Percentiles rank a stretch among this genome's conserved stretches.
Conservation (phyloP, 2,113 vertebrate species). For the Riparia riparia region DNA sequence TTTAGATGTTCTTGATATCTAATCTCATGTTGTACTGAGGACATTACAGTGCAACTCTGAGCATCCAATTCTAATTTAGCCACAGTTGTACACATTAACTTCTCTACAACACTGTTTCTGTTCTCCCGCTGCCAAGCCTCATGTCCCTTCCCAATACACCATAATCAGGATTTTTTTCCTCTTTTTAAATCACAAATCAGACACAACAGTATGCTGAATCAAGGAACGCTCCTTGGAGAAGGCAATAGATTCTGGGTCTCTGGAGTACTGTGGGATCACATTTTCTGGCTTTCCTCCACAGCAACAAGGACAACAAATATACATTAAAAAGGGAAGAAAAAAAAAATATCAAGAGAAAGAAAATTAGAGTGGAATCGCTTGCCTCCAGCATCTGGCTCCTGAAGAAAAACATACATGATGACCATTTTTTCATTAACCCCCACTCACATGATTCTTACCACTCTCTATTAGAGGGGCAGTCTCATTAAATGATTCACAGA, state of each 20-base stretch:
- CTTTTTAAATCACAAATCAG: background rate
- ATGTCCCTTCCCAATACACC: background rate
- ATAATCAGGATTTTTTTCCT: background rate
- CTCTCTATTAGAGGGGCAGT: background rate
- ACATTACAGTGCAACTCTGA: background rate
- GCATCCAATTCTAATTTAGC: background rate
- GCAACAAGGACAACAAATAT: background rate
- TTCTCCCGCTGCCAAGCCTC: background rate
- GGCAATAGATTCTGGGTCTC: background rate
- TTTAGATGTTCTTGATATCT: constrained; percentile 13
- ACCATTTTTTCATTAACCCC: background rate
- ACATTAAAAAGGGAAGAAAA: background rate
- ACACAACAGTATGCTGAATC: background rate
- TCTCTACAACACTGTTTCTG: background rate
- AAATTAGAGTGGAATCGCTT: constrained; percentile 33
- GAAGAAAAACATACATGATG: constrained; percentile 14
- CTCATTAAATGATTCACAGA: background rate
- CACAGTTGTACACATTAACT: background rate
- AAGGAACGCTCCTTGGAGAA: background rate
- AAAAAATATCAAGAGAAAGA: background rate
- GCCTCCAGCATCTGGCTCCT: constrained; percentile 45
- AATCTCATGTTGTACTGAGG: background rate
- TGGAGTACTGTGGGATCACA: background rate
- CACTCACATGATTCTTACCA: background rate
- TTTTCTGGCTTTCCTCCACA: constrained; percentile 18